Conservation (phyloP, 2,797 vertebrate species). For the Orientallactaga sibirica region DNA sequence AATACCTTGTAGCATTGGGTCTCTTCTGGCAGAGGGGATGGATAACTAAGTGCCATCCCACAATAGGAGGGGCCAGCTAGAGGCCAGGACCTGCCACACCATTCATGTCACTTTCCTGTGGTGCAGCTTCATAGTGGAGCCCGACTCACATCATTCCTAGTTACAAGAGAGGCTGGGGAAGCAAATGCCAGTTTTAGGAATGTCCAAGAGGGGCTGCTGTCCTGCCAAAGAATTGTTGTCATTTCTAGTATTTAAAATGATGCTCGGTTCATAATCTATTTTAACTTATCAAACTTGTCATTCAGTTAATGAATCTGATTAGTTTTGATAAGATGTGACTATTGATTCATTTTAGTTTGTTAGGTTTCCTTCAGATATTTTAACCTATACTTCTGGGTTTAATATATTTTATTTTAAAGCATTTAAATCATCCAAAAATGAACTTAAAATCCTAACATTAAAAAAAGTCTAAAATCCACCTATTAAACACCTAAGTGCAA, state of each 20-base stretch:
- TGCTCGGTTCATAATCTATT: background rate
- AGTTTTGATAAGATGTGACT: slow-evolving; percentile 30
- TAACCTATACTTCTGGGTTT: slow-evolving; percentile 12
- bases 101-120: too few species aligned
- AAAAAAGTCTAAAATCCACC: background rate
- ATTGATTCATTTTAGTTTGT: slow-evolving; percentile 23
- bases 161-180: background rate
- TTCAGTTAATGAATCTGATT: slow-evolving; percentile 19
- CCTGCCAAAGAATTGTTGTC: background rate
- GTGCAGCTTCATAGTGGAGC: background rate
- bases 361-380: slow-evolving; percentile 4
- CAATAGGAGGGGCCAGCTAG: background rate
- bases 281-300: background rate
- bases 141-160: background rate
- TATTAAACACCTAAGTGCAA: background rate
- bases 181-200: background rate
- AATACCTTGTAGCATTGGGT: background rate
- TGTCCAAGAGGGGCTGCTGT: background rate
- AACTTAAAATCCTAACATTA: background rate
- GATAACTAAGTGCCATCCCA: background rate
- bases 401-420: slow-evolving; percentile 42
- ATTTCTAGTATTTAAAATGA: background rate
- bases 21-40: background rate
- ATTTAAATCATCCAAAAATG: background rate
- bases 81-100: background rate